Percentiles rank a stretch among this genome's conserved stretches.
phyloP scores from a whole-genome alignment of 2,797 vertebrate genomes.

The Gobio occitaniae region DNA sequence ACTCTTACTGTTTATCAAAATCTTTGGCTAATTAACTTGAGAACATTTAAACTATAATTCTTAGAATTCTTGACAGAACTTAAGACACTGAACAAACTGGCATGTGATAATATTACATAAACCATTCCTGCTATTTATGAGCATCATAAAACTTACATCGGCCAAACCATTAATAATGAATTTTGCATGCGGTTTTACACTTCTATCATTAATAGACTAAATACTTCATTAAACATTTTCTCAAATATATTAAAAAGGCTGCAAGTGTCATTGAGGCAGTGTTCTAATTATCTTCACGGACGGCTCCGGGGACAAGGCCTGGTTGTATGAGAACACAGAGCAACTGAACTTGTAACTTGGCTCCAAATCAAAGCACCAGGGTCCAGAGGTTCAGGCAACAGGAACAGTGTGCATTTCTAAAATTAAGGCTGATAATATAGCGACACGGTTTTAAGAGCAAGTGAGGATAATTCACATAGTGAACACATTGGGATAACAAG shows the following conservation, averaged over 20 bases:
- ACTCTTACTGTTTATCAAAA: background rate
- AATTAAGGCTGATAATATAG: slow-evolving; percentile 25
- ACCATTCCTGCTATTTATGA: slow-evolving; percentile 48
- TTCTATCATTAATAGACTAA: slow-evolving; percentile 60
- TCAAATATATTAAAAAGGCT: slow-evolving; percentile 53
- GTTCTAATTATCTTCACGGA: slow-evolving; percentile 54
- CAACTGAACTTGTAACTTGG: slow-evolving; percentile 25
- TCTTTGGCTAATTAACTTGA: background rate
- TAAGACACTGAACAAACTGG: slow-evolving; percentile 36
- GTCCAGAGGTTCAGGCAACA: background rate
- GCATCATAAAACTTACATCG: slow-evolving; percentile 63
- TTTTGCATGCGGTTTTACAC: slow-evolving; percentile 51
- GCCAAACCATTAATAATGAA: slow-evolving; percentile 62
- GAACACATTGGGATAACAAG: background rate
- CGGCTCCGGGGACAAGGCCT: slow-evolving; percentile 29
- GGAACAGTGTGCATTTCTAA: slow-evolving; percentile 8
- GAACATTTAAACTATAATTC: background rate
- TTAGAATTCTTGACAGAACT: background rate
- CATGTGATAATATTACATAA: slow-evolving; percentile 39
- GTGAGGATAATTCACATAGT: background rate
- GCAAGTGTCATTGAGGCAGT: slow-evolving; percentile 30
- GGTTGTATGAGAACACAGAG: slow-evolving; percentile 39
- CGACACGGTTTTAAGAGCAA: background rate
- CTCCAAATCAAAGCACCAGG: slow-evolving; percentile 18
- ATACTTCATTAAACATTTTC: slow-evolving; percentile 61